Conservation (phyloP, 2,888 invertebrate species). For the Strigamia maritima region DNA sequence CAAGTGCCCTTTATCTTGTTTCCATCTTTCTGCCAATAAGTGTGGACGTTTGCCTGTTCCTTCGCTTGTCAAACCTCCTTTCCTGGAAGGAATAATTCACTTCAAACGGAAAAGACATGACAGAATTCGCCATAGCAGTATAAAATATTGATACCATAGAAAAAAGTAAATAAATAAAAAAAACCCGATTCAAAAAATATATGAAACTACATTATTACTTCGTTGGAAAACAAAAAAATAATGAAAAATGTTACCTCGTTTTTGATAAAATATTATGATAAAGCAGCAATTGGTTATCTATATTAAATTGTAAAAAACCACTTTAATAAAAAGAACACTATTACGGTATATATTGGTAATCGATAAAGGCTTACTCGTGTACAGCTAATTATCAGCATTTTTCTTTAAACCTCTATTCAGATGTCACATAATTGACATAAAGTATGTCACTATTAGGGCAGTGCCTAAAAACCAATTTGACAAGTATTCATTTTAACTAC, state of each 20-base stretch:
- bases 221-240: not conserved
- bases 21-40: constrained; percentile 31
- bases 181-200: not conserved
- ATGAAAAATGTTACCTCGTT: not conserved
- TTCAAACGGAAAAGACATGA: constrained; percentile 4
- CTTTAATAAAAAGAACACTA: not conserved
- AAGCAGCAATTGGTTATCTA: not conserved
- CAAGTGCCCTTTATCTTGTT: constrained; percentile 21
- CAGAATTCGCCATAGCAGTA: not conserved
- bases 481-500: constrained; percentile 2
- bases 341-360: not conserved
- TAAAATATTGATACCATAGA: not conserved
- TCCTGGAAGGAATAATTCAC: constrained; percentile 22
- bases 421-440: not conserved
- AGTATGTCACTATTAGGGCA: not conserved
- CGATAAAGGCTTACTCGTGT: not conserved
- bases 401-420: not conserved
- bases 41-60: constrained; percentile 20
- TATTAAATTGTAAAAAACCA: not conserved
- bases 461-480: not conserved
- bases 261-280: not conserved
- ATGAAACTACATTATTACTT: not conserved
- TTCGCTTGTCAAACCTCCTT: not conserved
- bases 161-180: not conserved
- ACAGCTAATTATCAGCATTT: not conserved